Conservation (phyloP, 2,888 invertebrate species). For the Philereme vetulata region DNA sequence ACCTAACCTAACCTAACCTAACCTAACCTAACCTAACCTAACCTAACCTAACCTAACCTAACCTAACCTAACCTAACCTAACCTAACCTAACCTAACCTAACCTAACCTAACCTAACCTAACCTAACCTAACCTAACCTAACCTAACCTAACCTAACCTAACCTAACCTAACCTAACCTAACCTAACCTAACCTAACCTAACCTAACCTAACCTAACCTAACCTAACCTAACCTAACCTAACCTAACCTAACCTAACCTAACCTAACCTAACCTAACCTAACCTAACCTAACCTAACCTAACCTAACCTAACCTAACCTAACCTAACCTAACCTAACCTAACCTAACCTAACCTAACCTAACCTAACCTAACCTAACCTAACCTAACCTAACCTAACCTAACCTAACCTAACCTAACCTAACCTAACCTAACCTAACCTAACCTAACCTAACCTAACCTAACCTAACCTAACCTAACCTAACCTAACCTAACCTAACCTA, state of each 20-base stretch:
- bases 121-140: slow-evolving; percentile 1
- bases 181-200: slow-evolving; percentile 1
- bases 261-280: slow-evolving; percentile 1
- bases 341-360: slow-evolving; percentile 1
- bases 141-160: slow-evolving; percentile 1
- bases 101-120: slow-evolving; percentile 1
- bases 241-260: slow-evolving; percentile 1
- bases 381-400: slow-evolving; percentile 1
- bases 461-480: slow-evolving; percentile 1
- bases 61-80: slow-evolving; percentile 1
- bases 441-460: slow-evolving; percentile 1
- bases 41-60: slow-evolving; percentile 1
- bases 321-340: slow-evolving; percentile 1
- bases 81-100: slow-evolving; percentile 1
- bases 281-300: slow-evolving; percentile 1
- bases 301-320: slow-evolving; percentile 1
- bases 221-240: slow-evolving; percentile 1
- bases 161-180: slow-evolving; percentile 1
- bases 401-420: slow-evolving; percentile 1
- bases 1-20: slow-evolving; percentile 1
- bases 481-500: slow-evolving; percentile 6
- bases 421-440: slow-evolving; percentile 1
- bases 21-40: slow-evolving; percentile 1
- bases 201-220: slow-evolving; percentile 1
- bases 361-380: slow-evolving; percentile 1